Evolutionary conservation across 2,888 invertebrate species (phyloP), one percentile per base, ranked within the genome.

Genomic region (Silvanus unidentatus): DNA sequence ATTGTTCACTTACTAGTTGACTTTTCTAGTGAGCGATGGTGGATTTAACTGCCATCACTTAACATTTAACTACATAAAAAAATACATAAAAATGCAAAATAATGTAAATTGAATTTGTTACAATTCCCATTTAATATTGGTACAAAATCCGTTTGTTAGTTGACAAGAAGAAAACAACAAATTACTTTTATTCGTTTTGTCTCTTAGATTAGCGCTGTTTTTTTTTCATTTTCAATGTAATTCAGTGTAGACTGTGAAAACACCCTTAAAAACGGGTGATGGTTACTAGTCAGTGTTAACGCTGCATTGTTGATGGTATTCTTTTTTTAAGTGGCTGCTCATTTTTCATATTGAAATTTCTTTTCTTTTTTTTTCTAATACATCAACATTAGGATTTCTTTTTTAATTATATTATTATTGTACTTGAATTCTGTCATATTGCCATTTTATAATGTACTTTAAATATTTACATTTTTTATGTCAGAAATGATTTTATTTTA

Each of bases 261-360:
- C 64, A 59, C 54, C 8, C 53, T 49, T 47, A 49, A 37, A 16
- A 9, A 37, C 37, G 58, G 61, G 60, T 58, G 53, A 65, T 59
- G 63, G 66, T 69, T 68, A 66, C 69, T 69, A 69, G 70, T 70
- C 68, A 67, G 65, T 67, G 63, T 65, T 61, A 62, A 22, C 48
- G 57, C 60, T 64, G 59, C 58, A 62, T 60, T 60, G 58, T 62
- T 61, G 56, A 58, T 50, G 55, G 39, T 52, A n/a, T n/a, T n/a
- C n/a, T n/a, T n/a, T 49, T 54, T 32, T 56, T 57, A 54, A 50
- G 47, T 59, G 60, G 59, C 61, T 62, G 60, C 59, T 62, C 55
- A 58, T 52, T 12, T 12, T 32, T 32, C 32, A 32, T 30, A 11
- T 29, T 29, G 13, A 22, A 22, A 40, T 40, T 27, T 40, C 28